Conservation (phyloP, 1,140 invertebrate species). For the Bombyx mori region DNA sequence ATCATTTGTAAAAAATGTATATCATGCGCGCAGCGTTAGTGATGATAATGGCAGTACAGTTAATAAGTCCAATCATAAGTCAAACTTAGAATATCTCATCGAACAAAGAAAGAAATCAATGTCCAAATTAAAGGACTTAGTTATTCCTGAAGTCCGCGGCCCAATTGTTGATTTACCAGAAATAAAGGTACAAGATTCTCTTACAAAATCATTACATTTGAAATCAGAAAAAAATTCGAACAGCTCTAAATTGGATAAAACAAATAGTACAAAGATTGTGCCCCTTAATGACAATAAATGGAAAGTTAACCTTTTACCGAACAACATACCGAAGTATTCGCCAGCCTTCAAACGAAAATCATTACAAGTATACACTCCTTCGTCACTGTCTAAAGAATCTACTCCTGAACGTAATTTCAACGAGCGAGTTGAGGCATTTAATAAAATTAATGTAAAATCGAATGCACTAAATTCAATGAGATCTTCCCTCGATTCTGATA, state of each 20-base stretch:
- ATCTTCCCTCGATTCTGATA: slow-evolving; percentile 42
- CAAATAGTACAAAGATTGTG: slow-evolving; percentile 27
- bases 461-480: slow-evolving; percentile 48
- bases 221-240: slow-evolving; percentile 38
- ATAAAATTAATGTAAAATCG: slow-evolving; percentile 32
- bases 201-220: slow-evolving; percentile 42
- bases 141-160: slow-evolving; percentile 83
- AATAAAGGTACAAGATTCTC: slow-evolving; percentile 79
- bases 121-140: slow-evolving; percentile 86
- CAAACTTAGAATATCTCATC: slow-evolving; percentile 77
- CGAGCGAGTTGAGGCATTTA: slow-evolving; percentile 40
- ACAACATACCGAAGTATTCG: slow-evolving; percentile 83
- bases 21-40: slow-evolving; percentile 55
- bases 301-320: slow-evolving; percentile 65
- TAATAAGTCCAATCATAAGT: slow-evolving; percentile 56
- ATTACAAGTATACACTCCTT: slow-evolving; percentile 75
- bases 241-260: slow-evolving; percentile 10
- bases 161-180: slow-evolving; percentile 77
- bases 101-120: slow-evolving; percentile 85
- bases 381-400: slow-evolving; percentile 56
- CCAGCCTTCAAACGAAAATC: slow-evolving; percentile 86
- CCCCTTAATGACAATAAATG: slow-evolving; percentile 63
- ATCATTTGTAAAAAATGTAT: slow-evolving; percentile 32
- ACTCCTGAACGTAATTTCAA: slow-evolving; percentile 50
- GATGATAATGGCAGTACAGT: slow-evolving; percentile 59